These are phyloP conservation scores for Drosophila nr. medialis DNA, from an alignment of 2,888 invertebrate genomes.

Conservation along the genomic window DNA sequence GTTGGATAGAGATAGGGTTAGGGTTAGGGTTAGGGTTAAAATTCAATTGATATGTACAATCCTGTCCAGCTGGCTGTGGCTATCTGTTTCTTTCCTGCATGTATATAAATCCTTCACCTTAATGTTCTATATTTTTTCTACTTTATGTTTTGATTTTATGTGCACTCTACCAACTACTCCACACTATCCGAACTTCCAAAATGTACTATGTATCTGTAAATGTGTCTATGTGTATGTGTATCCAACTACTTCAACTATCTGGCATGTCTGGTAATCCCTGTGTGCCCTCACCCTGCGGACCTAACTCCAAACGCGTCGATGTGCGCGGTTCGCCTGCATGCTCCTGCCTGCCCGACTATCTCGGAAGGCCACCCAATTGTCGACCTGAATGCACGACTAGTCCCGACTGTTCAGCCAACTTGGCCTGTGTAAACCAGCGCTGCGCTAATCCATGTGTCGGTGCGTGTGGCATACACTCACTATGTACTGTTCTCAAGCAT, in stretches of 20 bases:
- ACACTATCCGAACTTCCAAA: constrained; percentile 61
- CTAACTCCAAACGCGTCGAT: constrained; percentile 91
- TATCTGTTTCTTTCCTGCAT: constrained; percentile 62
- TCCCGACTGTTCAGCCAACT: constrained; percentile 90
- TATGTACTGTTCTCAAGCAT: constrained; percentile 91
- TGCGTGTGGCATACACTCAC: constrained; percentile 90
- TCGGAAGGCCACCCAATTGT: constrained; percentile 94
- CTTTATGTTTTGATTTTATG: constrained; percentile 70
- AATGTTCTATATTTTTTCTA: constrained; percentile 61
- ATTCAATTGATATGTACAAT: constrained; percentile 2
- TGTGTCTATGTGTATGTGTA: constrained; percentile 67
- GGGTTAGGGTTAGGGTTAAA: not conserved
- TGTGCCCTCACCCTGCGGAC: constrained; percentile 93
- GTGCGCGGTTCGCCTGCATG: constrained; percentile 92
- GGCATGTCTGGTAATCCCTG: constrained; percentile 88
- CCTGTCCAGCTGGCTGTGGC: constrained; percentile 55
- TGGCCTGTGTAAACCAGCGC: constrained; percentile 91
- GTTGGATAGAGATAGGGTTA: constrained; percentile 33
- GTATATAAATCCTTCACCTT: constrained; percentile 67
- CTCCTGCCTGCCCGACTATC: constrained; percentile 91
- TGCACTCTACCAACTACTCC: constrained; percentile 63
- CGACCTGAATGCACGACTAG: constrained; percentile 91
- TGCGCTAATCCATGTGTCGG: constrained; percentile 92
- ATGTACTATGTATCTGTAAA: constrained; percentile 65
- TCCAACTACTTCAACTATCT: constrained; percentile 60